Evolutionary conservation across 30 jellyfish, hydroid and myxozoan genomes (phyloP).

Genomic region (Phacellophora camtschatica): DNA sequence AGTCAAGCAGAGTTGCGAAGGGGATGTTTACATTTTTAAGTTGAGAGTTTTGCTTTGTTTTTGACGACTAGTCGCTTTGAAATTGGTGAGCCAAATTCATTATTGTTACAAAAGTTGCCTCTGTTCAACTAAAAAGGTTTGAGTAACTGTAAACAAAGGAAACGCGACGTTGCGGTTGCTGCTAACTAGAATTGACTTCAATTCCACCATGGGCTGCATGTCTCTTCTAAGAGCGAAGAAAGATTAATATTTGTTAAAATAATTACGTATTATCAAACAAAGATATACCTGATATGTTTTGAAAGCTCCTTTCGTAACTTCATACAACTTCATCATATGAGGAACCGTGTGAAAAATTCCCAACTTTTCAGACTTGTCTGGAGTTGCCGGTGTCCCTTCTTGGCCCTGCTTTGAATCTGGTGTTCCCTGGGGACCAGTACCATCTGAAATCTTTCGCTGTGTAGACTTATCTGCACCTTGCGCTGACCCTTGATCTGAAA

Average conservation of each 20-base stretch:
- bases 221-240: no score
- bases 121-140: no score
- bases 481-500: slow-evolving; percentile 45
- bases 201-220: no score
- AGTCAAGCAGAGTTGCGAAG: no score
- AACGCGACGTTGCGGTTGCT: no score
- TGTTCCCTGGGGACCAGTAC: slow-evolving; percentile 41
- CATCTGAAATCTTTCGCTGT: slow-evolving; percentile 50
- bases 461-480: slow-evolving; percentile 57
- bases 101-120: no score
- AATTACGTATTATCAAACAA: neutral
- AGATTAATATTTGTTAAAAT: neutral
- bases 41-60: no score
- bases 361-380: slow-evolving; percentile 78
- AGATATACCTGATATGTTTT: slow-evolving; percentile 75
- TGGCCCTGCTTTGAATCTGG: slow-evolving; percentile 18
- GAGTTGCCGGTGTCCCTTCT: slow-evolving; percentile 26
- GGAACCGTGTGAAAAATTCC: slow-evolving; percentile 81
- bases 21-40: no score
- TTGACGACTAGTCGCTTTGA: no score
- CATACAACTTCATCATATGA: slow-evolving; percentile 76
- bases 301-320: slow-evolving; percentile 82
- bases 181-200: no score
- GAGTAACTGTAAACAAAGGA: no score
- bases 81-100: no score